A percentile compares a stretch with the other conserved stretches of the same genome.
phyloP scores from a whole-genome alignment of 1,140 invertebrate genomes.

The Parapsyche elsis region DNA sequence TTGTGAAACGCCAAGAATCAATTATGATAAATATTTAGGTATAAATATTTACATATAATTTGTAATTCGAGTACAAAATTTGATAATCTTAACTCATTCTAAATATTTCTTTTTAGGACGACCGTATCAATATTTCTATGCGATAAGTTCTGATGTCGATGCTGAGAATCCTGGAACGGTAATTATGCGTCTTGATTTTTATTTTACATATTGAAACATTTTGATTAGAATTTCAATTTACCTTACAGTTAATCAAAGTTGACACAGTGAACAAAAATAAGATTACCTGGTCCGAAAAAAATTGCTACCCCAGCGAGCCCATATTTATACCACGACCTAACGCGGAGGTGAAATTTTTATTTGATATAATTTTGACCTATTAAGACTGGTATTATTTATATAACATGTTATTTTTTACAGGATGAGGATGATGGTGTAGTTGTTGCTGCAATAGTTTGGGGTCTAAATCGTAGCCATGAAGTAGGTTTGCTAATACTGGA shows the following conservation, averaged over 20 bases:
- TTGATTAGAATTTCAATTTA: not conserved
- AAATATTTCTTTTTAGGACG: constrained; percentile 65
- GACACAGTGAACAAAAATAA: constrained; percentile 73
- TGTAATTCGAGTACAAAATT: not conserved
- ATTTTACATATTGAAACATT: not conserved
- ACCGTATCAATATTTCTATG: constrained; percentile 88
- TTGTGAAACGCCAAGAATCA: constrained; percentile 86
- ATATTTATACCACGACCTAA: constrained; percentile 82
- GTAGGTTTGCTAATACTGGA: constrained; percentile 77
- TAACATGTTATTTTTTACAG: constrained; percentile 61
- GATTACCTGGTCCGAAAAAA: constrained; percentile 78
- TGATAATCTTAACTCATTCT: not conserved
- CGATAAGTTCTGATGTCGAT: constrained; percentile 88
- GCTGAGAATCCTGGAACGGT: constrained; percentile 82
- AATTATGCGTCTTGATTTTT: constrained; percentile 57
- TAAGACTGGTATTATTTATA: constrained; percentile 19
- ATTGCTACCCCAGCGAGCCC: constrained; percentile 87
- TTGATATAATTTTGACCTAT: constrained; percentile 21
- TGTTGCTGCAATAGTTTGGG: constrained; percentile 77
- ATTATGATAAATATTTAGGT: constrained; percentile 77
- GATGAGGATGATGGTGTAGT: constrained; percentile 81
- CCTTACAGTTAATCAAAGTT: constrained; percentile 81
- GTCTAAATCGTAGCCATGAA: constrained; percentile 68
- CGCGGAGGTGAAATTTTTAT: constrained; percentile 67
- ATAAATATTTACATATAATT: not conserved